Base-by-base conservation (phyloP, 1,140 invertebrate genomes). In the Diprion similis region DNA sequence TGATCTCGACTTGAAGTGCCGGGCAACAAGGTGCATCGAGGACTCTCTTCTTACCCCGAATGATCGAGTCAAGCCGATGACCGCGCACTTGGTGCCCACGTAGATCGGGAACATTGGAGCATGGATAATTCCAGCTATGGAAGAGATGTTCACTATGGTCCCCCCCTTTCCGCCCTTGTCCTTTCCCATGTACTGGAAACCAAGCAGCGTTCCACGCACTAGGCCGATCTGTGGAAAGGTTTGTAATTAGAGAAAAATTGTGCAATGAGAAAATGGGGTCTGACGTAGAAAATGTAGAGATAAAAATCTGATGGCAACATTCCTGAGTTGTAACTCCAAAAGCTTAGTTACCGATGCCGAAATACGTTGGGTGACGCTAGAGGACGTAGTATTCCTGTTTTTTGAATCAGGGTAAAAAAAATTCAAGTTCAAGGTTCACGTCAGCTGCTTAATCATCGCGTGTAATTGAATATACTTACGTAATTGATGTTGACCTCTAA, bases 401-500 rank as follows among this genome's bases (percentile, higher is more conserved):
- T 37, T 37, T 37, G 24, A 37, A 37, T 37, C 24, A 37, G 24
- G 6, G 24, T 37, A 6, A 24, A 0, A 24, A 0, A 6, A 24
- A 24, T 6, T 24, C 1, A 24, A 1, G 24, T 24, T 24, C 24
- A 24, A 24, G 24, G 24, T 24, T 24, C 24, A 6, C 24, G 24
- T 24, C 6, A 24, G 24, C 24, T 24, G 24, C 1, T 37, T 37
- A 37, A 37, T 37, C 24, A 37, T 37, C 24, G 6, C 6, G 24
- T 6, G 24, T 37, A 37, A 4, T 37, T 37, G 24, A 37, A 3
- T 37, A 6, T 19, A 79, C 80, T 81, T 82, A 89, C 88, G 68
- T 90, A 74, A 75, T 90, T 90, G 7, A 90, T 84, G 46, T 86
- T 76, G 37, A 90, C 78, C n/a, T 78, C 83, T 11, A 83, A 83